Conservation (phyloP, 2,888 invertebrate genomes). For the Cryptocephalus moraei region DNA sequence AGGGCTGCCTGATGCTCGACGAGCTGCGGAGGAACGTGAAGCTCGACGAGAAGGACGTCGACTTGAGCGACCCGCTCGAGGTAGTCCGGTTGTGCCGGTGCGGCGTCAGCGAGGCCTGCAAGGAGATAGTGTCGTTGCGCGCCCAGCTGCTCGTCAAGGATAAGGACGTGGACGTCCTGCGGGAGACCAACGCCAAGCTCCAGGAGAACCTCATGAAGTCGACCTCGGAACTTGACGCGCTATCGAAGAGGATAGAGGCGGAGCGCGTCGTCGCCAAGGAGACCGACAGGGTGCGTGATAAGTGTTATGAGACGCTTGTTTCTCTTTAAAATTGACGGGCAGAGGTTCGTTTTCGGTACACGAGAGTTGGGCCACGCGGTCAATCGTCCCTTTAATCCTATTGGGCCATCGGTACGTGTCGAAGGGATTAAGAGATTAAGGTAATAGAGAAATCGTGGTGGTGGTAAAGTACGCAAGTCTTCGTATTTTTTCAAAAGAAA, state of each 20-base stretch:
- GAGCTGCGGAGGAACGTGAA: conserved; percentile 11
- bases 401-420: too few species aligned
- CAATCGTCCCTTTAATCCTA: too few species aligned
- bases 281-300: too few species aligned
- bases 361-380: too few species aligned
- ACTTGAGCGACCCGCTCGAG: conserved; percentile 16
- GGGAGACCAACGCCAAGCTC: conserved; percentile 18
- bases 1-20: conserved; percentile 24
- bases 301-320: too few species aligned
- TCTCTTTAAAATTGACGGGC: too few species aligned
- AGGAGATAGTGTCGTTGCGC: conserved; percentile 17
- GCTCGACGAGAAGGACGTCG: background rate
- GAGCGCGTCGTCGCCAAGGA: conserved; percentile 2
- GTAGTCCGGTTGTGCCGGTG: conserved; percentile 23
- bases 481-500: too few species aligned
- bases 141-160: conserved; percentile 17
- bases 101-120: conserved; percentile 24
- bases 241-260: conserved; percentile 16
- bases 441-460: too few species aligned
- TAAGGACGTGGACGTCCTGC: conserved; percentile 25
- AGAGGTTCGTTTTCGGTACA: too few species aligned
- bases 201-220: conserved; percentile 20
- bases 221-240: conserved; percentile 14
- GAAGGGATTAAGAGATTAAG: too few species aligned
- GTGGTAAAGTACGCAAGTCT: too few species aligned